These are phyloP conservation scores for Harpagoxenus sublaevis DNA, from an alignment of 2,888 invertebrate genomes.

Conservation along the genomic window DNA sequence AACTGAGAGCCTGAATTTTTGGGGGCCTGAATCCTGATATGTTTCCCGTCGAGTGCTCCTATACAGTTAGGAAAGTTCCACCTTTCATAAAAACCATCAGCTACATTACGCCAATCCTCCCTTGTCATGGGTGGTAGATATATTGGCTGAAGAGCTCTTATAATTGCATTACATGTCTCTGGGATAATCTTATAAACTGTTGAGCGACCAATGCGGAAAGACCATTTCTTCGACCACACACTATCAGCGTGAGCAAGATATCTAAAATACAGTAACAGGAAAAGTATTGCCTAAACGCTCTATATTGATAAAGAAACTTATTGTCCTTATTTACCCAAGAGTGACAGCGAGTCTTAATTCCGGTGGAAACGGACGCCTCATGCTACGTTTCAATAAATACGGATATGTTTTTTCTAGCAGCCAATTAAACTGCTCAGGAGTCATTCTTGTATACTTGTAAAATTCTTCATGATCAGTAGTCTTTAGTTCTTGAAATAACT, in stretches of 20 bases:
- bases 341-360: neutral
- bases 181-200: constrained; percentile 3
- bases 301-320: no score
- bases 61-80: constrained; percentile 17
- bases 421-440: neutral
- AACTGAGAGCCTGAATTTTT: no score
- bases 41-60: neutral
- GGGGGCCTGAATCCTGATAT: no score
- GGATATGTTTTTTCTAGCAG: neutral
- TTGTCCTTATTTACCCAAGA: neutral
- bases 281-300: no score
- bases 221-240: neutral
- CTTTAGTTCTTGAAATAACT: constrained; percentile 5
- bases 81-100: neutral
- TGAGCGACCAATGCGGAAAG: neutral
- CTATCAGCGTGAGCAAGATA: neutral
- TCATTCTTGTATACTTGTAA: neutral
- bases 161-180: constrained; percentile 1
- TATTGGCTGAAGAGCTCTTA: constrained; percentile 13
- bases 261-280: neutral
- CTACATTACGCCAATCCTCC: constrained; percentile 1
- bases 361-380: neutral
- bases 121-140: neutral
- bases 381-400: neutral
- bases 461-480: constrained; percentile 11